These are phyloP conservation scores for Acanthis flammea DNA, from an alignment of 2,797 vertebrate species.

Conservation along the genomic window DNA sequence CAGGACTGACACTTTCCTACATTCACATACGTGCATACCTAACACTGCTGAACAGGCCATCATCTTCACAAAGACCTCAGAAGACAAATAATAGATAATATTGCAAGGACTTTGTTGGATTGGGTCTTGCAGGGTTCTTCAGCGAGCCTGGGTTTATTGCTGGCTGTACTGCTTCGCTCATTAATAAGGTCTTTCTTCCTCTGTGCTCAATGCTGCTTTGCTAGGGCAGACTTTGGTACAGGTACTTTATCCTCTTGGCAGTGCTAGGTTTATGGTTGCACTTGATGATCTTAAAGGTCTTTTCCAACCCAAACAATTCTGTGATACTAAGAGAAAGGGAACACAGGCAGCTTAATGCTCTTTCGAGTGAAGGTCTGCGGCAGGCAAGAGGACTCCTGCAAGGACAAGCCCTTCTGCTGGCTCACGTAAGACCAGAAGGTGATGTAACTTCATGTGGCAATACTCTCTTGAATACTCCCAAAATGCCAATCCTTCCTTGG, in stretches of 20 bases:
- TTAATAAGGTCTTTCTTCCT: background rate
- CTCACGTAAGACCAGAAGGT: background rate
- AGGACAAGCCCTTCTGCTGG: background rate
- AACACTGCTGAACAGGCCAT: background rate
- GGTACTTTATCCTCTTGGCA: background rate
- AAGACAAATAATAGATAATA: background rate
- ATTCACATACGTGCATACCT: background rate
- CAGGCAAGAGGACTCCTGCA: background rate
- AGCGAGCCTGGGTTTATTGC: background rate
- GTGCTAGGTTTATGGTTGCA: background rate
- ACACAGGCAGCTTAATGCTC: background rate
- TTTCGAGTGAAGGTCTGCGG: background rate
- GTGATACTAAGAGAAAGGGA: background rate
- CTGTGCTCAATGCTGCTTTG: rapidly evolving
- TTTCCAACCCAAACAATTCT: background rate
- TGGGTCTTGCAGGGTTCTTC: background rate
- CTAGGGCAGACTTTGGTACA: background rate
- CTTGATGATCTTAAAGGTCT: background rate
- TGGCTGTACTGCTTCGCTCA: background rate
- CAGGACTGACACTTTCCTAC: background rate
- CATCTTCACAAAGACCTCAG: background rate
- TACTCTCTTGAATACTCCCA: background rate
- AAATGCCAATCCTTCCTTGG: background rate
- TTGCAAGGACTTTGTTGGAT: background rate
- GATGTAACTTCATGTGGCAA: background rate